Percentiles rank a stretch among this genome's conserved stretches.
Conservation (phyloP, 2,113 vertebrate species). For the Eolophus roseicapilla region DNA sequence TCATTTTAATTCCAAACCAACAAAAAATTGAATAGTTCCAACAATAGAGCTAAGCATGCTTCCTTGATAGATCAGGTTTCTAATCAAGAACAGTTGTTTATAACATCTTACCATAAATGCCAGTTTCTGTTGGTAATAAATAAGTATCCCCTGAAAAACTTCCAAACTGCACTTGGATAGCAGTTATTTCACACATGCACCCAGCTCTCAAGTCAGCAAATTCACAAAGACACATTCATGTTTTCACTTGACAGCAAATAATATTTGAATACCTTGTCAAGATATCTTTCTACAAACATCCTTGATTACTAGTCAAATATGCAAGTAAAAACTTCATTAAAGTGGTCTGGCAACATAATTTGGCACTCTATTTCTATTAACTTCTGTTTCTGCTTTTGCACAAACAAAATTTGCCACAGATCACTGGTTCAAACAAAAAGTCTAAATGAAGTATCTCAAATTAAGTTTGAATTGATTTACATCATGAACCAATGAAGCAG, state of each 20-base stretch:
- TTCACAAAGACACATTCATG: background rate
- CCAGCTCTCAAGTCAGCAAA: background rate
- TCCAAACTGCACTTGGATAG: background rate
- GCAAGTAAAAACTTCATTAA: conserved; percentile 55
- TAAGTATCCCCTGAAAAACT: background rate
- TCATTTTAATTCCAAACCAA: background rate
- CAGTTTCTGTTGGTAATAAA: background rate
- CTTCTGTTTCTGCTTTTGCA: conserved; percentile 68
- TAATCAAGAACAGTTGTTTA: background rate
- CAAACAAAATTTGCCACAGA: conserved; percentile 74
- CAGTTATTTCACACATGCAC: background rate
- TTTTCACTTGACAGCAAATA: conserved; percentile 26
- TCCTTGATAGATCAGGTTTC: background rate
- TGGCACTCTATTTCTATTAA: conserved; percentile 65
- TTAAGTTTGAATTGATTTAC: conserved; percentile 70
- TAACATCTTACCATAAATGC: background rate
- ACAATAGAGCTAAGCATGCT: background rate
- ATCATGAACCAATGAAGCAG: conserved; percentile 53
- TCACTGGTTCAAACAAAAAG: conserved; percentile 55
- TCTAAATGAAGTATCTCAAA: conserved; percentile 71
- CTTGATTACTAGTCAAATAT: conserved; percentile 27
- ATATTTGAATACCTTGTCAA: conserved; percentile 11
- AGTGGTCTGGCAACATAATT: conserved; percentile 59
- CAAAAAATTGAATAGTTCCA: background rate
- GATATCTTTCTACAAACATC: background rate